Conservation (phyloP, 2,113 vertebrate species). For the Struthidea cinerea region DNA sequence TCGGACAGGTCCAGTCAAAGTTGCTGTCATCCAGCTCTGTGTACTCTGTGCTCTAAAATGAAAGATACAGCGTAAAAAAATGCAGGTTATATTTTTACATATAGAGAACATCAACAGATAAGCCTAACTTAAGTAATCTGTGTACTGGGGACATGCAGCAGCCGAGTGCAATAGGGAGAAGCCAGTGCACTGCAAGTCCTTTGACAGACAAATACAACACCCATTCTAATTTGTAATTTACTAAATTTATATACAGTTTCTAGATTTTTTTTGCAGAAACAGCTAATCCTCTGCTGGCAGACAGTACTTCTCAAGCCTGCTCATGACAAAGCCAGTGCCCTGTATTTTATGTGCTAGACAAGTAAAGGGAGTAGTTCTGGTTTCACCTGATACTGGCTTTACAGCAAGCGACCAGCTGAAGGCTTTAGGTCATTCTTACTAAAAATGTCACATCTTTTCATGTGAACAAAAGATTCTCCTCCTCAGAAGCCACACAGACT, state of each 20-base stretch:
- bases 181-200: neutral
- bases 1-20: constrained; percentile 97
- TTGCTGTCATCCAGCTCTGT: constrained; percentile 94
- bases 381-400: neutral
- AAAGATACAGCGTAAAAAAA: neutral
- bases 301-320: neutral
- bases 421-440: neutral
- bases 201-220: neutral
- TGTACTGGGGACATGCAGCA: neutral
- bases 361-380: neutral
- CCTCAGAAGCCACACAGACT: neutral
- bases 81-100: neutral
- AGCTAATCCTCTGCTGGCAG: neutral
- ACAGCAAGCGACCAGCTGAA: neutral
- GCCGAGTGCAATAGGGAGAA: neutral
- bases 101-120: neutral
- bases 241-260: neutral
- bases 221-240: neutral
- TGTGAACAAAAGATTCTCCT: neutral
- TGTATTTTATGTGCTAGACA: neutral
- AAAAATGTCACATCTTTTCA: neutral
- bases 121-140: neutral
- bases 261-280: neutral
- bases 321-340: neutral
- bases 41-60: constrained; percentile 74